Conservation (phyloP, 2,113 vertebrate species). For the Labeo rohita region DNA sequence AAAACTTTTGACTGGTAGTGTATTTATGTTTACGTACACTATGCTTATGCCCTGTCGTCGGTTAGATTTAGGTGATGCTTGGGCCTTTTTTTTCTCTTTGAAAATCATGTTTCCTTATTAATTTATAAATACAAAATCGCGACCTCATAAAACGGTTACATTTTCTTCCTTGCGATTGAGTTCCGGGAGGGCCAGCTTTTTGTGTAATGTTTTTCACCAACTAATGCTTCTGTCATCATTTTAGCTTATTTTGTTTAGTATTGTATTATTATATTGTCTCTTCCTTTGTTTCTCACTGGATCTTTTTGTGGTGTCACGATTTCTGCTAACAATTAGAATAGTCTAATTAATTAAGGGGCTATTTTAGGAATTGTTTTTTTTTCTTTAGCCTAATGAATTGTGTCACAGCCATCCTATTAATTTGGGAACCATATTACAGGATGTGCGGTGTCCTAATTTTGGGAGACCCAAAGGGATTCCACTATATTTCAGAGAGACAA, state of each 20-base stretch:
- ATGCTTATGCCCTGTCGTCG: neutral
- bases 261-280: neutral
- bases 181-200: conserved; percentile 10
- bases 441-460: conserved; percentile 47
- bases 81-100: neutral
- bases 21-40: neutral
- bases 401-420: conserved; percentile 34
- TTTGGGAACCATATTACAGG: conserved; percentile 20
- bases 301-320: neutral
- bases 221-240: neutral
- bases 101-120: too few species aligned
- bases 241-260: neutral
- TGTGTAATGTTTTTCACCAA: neutral
- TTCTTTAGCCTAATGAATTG: conserved; percentile 29
- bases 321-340: conserved; percentile 33
- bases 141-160: too few species aligned
- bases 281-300: neutral
- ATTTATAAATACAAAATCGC: too few species aligned
- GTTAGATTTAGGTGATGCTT: neutral
- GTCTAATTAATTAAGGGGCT: conserved; percentile 51
- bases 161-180: too few species aligned
- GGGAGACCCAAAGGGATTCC: conserved; percentile 28
- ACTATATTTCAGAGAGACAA: neutral
- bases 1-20: too few species aligned
- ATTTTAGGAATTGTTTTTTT: conserved; percentile 49